Conservation (phyloP, 2,888 invertebrate species). For the Carabus problematicus region DNA sequence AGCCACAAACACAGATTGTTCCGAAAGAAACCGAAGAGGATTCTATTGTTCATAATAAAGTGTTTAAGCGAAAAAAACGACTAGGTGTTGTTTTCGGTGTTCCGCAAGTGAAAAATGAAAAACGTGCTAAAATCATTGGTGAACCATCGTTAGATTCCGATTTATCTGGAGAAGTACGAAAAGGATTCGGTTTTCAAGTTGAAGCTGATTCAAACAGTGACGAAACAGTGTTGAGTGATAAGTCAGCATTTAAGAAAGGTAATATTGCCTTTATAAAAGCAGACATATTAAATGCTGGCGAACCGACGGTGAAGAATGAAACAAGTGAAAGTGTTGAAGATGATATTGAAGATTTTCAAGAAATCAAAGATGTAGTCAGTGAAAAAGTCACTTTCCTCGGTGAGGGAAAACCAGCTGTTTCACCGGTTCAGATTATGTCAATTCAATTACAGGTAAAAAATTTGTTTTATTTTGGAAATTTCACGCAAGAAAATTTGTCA, state of each 20-base stretch:
- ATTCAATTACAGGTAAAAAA: conserved; percentile 67
- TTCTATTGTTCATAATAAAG: conserved; percentile 57
- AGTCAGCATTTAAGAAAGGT: conserved; percentile 56
- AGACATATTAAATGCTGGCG: conserved; percentile 52
- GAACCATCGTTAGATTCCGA: conserved; percentile 40
- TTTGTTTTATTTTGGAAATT: too few species aligned
- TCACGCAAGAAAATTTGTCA: too few species aligned
- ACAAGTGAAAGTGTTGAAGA: conserved; percentile 13
- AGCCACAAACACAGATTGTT: conserved; percentile 37
- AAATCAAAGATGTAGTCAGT: conserved; percentile 59
- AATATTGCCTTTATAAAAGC: conserved; percentile 55
- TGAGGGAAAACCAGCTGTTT: conserved; percentile 63
- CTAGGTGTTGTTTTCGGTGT: conserved; percentile 63
- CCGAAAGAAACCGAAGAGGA: conserved; percentile 44
- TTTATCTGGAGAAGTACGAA: conserved; percentile 50
- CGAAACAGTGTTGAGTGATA: conserved; percentile 42
- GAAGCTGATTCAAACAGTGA: conserved; percentile 46
- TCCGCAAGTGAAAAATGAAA: conserved; percentile 48
- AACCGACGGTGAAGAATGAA: conserved; percentile 41
- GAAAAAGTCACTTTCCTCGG: conserved; percentile 67
- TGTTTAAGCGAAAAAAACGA: conserved; percentile 64
- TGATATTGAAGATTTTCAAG: conserved; percentile 52
- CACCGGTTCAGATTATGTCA: conserved; percentile 67
- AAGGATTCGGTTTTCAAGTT: conserved; percentile 56
- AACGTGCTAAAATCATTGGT: conserved; percentile 41